Evolutionary conservation across 2,113 vertebrate genomes (phyloP).

Genomic region (Neogale vison): DNA sequence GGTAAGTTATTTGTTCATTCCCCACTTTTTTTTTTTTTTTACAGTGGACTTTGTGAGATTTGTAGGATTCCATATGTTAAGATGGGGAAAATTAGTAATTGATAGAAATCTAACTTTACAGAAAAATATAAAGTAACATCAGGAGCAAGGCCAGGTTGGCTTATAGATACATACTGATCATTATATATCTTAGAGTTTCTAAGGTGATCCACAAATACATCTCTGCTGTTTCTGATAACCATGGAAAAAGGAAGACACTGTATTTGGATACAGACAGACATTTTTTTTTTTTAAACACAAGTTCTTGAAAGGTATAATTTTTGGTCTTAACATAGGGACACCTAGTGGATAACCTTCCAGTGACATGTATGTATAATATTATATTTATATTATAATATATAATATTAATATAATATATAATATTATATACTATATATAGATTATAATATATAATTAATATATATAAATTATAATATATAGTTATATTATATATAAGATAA

Average conservation of each 20-base stretch:
- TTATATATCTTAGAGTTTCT: neutral
- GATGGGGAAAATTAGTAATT: neutral
- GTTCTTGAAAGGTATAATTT: neutral
- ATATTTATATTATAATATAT: too few relatives aligned
- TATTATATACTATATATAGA: too few relatives aligned
- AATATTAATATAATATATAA: too few relatives aligned
- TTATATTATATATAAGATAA: too few relatives aligned
- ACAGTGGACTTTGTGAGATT: neutral
- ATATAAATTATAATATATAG: too few relatives aligned
- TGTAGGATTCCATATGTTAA: neutral
- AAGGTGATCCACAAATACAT: neutral
- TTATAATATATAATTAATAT: too few relatives aligned
- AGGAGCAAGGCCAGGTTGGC: neutral
- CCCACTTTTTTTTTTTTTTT: neutral
- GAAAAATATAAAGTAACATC: neutral
- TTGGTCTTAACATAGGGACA: neutral
- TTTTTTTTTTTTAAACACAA: neutral
- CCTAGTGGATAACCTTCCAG: neutral
- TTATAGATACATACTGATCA: neutral
- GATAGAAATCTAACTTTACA: neutral
- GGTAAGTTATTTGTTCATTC: constrained; percentile 42
- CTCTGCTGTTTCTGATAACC: neutral
- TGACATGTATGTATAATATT: neutral
- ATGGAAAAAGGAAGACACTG: neutral
- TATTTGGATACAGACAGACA: neutral